Conservation (phyloP, 2,888 invertebrate genomes). For the Blastobasis lacticolella region DNA sequence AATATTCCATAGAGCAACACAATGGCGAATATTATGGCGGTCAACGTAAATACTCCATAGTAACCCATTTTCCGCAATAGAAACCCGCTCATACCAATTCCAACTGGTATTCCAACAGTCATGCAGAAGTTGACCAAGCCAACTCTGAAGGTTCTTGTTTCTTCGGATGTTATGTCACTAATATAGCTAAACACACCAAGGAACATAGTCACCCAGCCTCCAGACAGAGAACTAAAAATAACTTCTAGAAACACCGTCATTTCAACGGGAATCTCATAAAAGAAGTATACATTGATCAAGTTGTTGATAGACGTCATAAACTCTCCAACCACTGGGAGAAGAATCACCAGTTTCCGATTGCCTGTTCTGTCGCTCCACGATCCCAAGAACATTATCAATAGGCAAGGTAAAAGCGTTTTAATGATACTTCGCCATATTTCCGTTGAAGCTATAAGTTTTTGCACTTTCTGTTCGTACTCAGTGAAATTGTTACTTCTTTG, state of each 20-base stretch:
- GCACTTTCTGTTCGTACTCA: slow-evolving; percentile 76
- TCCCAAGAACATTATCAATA: slow-evolving; percentile 74
- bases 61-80: slow-evolving; percentile 57
- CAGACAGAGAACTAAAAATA: slow-evolving; percentile 66
- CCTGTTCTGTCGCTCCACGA: slow-evolving; percentile 77
- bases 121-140: slow-evolving; percentile 77
- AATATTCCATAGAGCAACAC: slow-evolving; percentile 82
- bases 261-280: slow-evolving; percentile 72
- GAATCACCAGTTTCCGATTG: slow-evolving; percentile 70
- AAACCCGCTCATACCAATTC: slow-evolving; percentile 70
- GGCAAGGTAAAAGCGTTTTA: slow-evolving; percentile 70
- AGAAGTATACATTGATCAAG: slow-evolving; percentile 71
- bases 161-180: slow-evolving; percentile 73
- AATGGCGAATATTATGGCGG: slow-evolving; percentile 59
- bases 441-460: slow-evolving; percentile 71
- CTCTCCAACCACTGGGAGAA: slow-evolving; percentile 73
- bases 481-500: slow-evolving; percentile 60
- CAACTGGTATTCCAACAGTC: slow-evolving; percentile 73
- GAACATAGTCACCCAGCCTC: slow-evolving; percentile 74
- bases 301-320: slow-evolving; percentile 64
- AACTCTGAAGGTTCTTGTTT: slow-evolving; percentile 75
- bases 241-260: slow-evolving; percentile 69
- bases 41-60: slow-evolving; percentile 59
- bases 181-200: slow-evolving; percentile 77
- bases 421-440: slow-evolving; percentile 73